Evolutionary conservation across 2,888 invertebrate species (phyloP), one percentile per base, ranked within the genome.

Genomic region (Odontomyia ornata): DNA sequence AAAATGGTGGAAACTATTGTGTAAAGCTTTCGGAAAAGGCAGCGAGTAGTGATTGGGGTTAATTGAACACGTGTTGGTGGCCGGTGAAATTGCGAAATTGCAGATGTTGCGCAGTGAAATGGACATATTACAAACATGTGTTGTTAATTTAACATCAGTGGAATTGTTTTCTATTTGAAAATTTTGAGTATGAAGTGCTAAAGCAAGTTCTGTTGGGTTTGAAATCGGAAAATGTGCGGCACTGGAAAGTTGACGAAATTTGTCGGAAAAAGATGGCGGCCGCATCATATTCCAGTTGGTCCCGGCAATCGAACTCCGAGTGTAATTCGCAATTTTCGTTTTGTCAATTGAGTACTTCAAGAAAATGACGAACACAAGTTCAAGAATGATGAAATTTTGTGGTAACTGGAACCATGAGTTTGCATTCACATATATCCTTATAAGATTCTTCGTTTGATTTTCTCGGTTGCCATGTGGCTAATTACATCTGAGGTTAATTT

Each of bases 401-500:
- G n/a, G n/a, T n/a, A n/a, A n/a, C n/a, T n/a, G n/a, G n/a, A n/a
- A n/a, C n/a, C n/a, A n/a, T n/a, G n/a, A n/a, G n/a, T n/a, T n/a
- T n/a, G n/a, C n/a, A n/a, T n/a, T n/a, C n/a, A n/a, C n/a, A n/a
- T n/a, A n/a, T n/a, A n/a, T n/a, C n/a, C n/a, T n/a, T n/a, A n/a
- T n/a, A n/a, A n/a, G n/a, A n/a, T n/a, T n/a, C n/a, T n/a, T n/a
- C n/a, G n/a, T n/a, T n/a, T n/a, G n/a, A n/a, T n/a, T n/a, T n/a
- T n/a, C n/a, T n/a, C n/a, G n/a, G n/a, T 69, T 47, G 69, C 69
- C 69, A 69, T 69, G 69, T 47, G 47, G 69, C 13, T 25, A 4
- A 21, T 18, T n/a, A 18, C 36, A 5, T 9, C 9, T 36, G 9
- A 36, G n/a, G n/a, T n/a, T n/a, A n/a, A n/a, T n/a, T n/a, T n/a